phyloP scores from a whole-genome alignment of 2,888 invertebrate species.

The Agonopterix alstromeriana region DNA sequence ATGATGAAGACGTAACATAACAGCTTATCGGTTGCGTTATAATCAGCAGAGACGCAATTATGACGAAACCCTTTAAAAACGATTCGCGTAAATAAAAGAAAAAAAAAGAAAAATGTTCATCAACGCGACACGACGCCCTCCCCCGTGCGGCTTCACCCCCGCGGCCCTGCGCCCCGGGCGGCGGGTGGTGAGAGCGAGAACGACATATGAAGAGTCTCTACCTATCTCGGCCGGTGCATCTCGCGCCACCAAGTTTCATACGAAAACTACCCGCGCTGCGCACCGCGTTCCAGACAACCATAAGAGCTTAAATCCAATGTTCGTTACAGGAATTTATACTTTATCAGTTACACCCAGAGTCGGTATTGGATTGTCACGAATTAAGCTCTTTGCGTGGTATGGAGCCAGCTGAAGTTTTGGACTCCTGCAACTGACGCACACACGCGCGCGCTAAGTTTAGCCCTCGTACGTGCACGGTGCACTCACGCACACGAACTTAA shows the following conservation, averaged over 20 bases:
- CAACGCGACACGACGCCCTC: conserved; percentile 71
- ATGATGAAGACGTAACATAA: conserved; percentile 5
- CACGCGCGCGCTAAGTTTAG: conserved; percentile 65
- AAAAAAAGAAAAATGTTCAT: conserved; percentile 76
- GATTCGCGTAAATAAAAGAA: conserved; percentile 74
- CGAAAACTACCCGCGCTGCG: conserved; percentile 74
- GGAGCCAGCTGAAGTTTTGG: conserved; percentile 50
- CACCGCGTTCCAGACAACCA: conserved; percentile 24
- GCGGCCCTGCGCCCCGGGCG: conserved; percentile 47
- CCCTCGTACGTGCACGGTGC: conserved; percentile 48
- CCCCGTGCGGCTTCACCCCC: conserved; percentile 14
- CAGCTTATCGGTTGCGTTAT: conserved; percentile 57
- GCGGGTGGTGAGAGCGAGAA: conserved; percentile 58
- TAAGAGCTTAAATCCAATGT: conserved; percentile 25
- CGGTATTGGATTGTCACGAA: neutral
- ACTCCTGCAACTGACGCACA: conserved; percentile 61
- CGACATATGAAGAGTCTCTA: conserved; percentile 25
- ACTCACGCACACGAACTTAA: conserved; percentile 48
- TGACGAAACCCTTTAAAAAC: conserved; percentile 76
- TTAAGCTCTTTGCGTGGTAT: conserved; percentile 20
- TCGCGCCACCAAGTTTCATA: conserved; percentile 69
- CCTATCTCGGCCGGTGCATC: conserved; percentile 54
- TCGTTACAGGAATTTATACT: conserved; percentile 12
- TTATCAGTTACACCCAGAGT: conserved; percentile 3
- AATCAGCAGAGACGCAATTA: conserved; percentile 71